Conservation (phyloP, 2,113 vertebrate species). For the Plecotus auritus region DNA sequence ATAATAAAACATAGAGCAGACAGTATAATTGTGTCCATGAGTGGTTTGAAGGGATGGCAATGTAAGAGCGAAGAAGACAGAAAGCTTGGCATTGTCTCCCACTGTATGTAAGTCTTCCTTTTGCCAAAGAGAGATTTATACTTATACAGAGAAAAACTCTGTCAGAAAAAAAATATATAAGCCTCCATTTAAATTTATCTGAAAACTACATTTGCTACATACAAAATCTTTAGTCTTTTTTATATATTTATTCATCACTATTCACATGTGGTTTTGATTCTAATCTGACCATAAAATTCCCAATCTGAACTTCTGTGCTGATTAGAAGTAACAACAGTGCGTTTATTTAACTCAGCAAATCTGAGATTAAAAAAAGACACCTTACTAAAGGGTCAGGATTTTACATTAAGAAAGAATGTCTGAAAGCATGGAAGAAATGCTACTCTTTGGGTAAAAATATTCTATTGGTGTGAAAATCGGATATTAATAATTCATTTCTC, state of each 20-base stretch:
- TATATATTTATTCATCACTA: slow-evolving; percentile 62
- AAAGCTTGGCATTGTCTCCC: neutral
- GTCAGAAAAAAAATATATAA: neutral
- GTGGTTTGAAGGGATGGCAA: neutral
- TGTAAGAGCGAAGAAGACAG: neutral
- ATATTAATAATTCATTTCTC: slow-evolving; percentile 84
- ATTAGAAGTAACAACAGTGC: slow-evolving; percentile 76
- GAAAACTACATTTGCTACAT: slow-evolving; percentile 55
- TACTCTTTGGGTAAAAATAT: slow-evolving; percentile 72
- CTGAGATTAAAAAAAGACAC: slow-evolving; percentile 81
- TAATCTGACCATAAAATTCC: slow-evolving; percentile 70
- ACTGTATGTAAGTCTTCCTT: neutral
- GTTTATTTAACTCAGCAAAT: slow-evolving; percentile 82
- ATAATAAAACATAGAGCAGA: neutral
- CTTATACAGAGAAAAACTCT: neutral
- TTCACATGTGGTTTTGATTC: slow-evolving; percentile 70
- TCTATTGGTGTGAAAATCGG: slow-evolving; percentile 72
- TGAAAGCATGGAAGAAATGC: slow-evolving; percentile 75
- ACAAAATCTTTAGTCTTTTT: slow-evolving; percentile 56
- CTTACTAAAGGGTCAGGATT: slow-evolving; percentile 80
- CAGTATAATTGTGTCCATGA: neutral
- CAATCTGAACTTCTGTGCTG: slow-evolving; percentile 65
- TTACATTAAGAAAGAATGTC: slow-evolving; percentile 78
- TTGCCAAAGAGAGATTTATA: slow-evolving; percentile 52
- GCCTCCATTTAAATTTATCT: slow-evolving; percentile 53